Evolutionary conservation across 2,888 invertebrate species (phyloP), one percentile per base, ranked within the genome.

Genomic region (Heliothis peltigera): DNA sequence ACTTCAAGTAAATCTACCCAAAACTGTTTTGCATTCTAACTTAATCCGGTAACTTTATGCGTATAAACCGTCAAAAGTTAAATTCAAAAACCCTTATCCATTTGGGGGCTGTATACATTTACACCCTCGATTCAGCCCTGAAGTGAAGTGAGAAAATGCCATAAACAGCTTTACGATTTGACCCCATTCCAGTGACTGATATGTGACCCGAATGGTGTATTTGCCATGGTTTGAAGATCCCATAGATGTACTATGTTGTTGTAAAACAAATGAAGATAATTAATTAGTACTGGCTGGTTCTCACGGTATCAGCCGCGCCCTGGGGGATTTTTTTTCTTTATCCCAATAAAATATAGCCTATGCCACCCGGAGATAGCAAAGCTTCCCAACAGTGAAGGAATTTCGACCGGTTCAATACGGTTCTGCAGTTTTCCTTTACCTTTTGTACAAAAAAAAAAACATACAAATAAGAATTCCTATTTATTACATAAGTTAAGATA

Each of bases 101-200:
- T 72, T 73, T 69, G 68, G 77, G 64, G 72, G 78, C 81, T 84
- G 84, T 84, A 82, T 85, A 80, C 86, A 82, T 87, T 86, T 86
- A 87, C 80, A 32, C 64, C 71, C 65, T 43, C 55, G 76, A 78
- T 77, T 70, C 74, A 58, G 77, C 76, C 71, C 80, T 76, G 70
- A 72, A 79, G 76, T 72, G 69, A 79, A 84, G 82, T 83, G 82
- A 74, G 76, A 73, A 82, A 79, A 82, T 76, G 72, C 77, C 55
- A 68, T 88, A 87, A 89, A 88, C 83, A 80, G 68, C 68, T 87
- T 87, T 85, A 87, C 83, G 85, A 81, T 77, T 75, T 70, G 70
- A 75, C 82, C 82, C 81, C 82, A 77, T 79, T 80, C 79, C 80
- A 76, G 81, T 79, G 70, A 65, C 53, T 54, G 70, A 75, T 75